Percentiles rank a stretch among this genome's conserved stretches.
Conservation (phyloP, 2,113 vertebrate genomes). For the Sapajus apella region DNA sequence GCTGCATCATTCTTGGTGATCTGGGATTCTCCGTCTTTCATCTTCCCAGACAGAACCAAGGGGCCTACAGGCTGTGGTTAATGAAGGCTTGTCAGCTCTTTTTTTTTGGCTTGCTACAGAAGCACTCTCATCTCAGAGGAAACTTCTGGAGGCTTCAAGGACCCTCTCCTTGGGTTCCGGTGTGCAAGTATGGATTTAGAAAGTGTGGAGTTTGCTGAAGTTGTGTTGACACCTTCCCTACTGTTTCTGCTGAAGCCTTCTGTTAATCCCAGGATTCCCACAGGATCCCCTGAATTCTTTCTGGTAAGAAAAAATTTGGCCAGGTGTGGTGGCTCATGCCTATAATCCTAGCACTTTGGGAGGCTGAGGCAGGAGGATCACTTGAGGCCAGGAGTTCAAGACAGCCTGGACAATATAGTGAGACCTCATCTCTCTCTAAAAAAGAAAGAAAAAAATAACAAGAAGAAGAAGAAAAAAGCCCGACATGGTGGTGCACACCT, state of each 20-base stretch:
- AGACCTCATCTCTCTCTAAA: no score
- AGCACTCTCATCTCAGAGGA: neutral
- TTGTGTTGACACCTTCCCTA: neutral
- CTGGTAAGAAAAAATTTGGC: neutral
- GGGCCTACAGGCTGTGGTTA: accelerated
- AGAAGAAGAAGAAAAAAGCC: no score
- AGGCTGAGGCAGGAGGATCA: no score
- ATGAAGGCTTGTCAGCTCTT: accelerated
- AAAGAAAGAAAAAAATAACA: no score
- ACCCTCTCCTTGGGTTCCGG: neutral
- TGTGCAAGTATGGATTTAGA: neutral
- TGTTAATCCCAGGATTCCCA: neutral
- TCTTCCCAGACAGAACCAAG: neutral
- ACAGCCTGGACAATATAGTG: no score
- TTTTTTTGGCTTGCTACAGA: neutral
- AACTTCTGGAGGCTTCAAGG: neutral
- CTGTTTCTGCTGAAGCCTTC: neutral
- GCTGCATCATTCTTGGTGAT: neutral
- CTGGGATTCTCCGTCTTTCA: neutral
- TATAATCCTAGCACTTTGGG: no score
- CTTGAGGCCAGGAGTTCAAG: no score
- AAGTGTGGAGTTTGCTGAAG: neutral
- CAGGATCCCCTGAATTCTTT: neutral
- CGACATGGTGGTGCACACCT: no score
- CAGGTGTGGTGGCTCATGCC: no score